phyloP scores from a whole-genome alignment of 2,797 vertebrate species.

The Emydoidea blandingii region DNA sequence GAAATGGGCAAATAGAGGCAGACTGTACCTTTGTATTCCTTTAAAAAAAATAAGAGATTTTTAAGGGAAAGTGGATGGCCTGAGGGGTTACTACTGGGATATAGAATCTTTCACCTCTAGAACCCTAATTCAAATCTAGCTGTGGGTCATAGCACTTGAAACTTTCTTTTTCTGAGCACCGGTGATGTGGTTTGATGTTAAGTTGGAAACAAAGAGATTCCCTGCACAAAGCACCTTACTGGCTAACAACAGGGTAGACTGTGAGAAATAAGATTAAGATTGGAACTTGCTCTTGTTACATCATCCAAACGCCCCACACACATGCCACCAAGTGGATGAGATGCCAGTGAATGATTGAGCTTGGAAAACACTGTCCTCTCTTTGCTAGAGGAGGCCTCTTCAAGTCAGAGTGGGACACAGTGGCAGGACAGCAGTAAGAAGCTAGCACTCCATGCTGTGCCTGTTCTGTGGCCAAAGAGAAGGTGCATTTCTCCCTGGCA shows the following conservation, averaged over 20 bases:
- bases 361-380: not conserved
- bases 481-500: not conserved
- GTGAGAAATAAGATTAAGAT: not conserved
- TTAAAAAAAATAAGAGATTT: not conserved
- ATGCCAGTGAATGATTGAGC: not conserved
- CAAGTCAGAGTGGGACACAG: no score
- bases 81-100: no score
- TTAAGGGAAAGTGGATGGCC: not conserved
- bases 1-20: not conserved
- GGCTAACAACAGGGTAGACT: not conserved
- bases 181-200: not conserved
- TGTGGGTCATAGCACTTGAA: not conserved
- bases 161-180: not conserved
- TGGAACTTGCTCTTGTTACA: not conserved
- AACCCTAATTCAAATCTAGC: not conserved
- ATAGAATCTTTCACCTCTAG: not conserved
- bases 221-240: not conserved
- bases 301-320: not conserved
- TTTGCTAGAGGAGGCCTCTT: no score
- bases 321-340: not conserved
- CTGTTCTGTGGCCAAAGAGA: not conserved
- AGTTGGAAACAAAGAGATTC: constrained; percentile 1
- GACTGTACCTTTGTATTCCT: not conserved
- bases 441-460: not conserved
- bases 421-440: not conserved